These are phyloP conservation scores for Cephus pygmeus DNA, from an alignment of 2,888 invertebrate species.

Conservation along the genomic window DNA sequence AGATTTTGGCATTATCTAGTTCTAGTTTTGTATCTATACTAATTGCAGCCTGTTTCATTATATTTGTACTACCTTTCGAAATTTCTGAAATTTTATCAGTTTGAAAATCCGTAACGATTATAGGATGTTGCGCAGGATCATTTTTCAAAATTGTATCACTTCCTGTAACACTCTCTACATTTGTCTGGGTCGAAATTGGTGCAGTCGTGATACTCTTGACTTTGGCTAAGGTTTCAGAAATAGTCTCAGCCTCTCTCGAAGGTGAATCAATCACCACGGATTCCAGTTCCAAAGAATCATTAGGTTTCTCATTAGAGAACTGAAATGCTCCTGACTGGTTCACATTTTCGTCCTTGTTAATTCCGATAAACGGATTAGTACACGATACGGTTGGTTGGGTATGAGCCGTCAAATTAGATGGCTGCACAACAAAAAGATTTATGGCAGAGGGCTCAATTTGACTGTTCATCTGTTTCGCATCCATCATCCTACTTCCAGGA, in stretches of 20 bases:
- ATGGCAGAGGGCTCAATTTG: background rate
- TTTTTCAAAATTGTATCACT: background rate
- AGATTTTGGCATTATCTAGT: background rate
- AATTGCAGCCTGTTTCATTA: background rate
- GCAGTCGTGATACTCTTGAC: constrained; percentile 2
- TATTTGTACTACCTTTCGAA: background rate
- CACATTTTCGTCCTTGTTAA: background rate
- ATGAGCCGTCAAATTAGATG: background rate
- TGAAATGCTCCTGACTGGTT: background rate
- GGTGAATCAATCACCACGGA: constrained; percentile 15
- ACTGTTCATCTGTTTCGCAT: background rate
- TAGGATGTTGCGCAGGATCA: background rate
- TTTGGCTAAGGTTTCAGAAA: constrained; percentile 3
- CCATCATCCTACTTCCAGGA: background rate
- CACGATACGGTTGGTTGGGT: background rate
- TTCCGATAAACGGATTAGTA: background rate
- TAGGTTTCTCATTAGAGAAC: background rate
- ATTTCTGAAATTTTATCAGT: background rate
- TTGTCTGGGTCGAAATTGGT: background rate
- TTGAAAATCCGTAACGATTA: background rate
- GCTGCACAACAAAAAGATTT: background rate
- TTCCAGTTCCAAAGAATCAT: constrained; percentile 1
- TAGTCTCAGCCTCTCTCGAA: background rate
- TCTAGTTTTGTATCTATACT: background rate
- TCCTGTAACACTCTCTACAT: background rate